Conservation (phyloP, 2,113 vertebrate species). For the Siphamia tubifer region DNA sequence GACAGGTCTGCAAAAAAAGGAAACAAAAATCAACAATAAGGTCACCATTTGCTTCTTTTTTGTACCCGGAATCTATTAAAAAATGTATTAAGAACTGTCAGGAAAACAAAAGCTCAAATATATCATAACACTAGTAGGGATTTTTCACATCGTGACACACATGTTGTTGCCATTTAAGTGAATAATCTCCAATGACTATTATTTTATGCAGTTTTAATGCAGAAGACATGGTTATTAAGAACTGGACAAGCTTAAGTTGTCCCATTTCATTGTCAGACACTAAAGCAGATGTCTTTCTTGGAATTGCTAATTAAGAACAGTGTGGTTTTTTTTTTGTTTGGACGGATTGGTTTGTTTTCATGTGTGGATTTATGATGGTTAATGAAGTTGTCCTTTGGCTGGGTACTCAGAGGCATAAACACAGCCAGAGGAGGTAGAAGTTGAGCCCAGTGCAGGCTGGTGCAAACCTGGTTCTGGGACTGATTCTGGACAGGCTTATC, state of each 20-base stretch:
- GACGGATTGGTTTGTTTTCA: conserved; percentile 19
- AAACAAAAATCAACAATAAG: neutral
- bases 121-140: neutral
- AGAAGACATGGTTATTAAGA: conserved; percentile 28
- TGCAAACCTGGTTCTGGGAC: conserved; percentile 10
- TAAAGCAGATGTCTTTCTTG: conserved; percentile 33
- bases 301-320: conserved; percentile 11
- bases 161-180: conserved; percentile 7
- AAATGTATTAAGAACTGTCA: neutral
- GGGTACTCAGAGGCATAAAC: conserved; percentile 54
- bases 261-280: conserved; percentile 13
- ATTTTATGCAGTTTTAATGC: conserved; percentile 3
- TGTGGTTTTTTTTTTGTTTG: conserved; percentile 44
- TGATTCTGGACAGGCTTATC: conserved; percentile 2
- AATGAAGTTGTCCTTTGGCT: conserved; percentile 40
- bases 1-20: conserved; percentile 83
- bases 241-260: conserved; percentile 27
- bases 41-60: neutral
- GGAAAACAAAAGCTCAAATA: neutral
- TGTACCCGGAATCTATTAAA: neutral
- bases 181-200: neutral
- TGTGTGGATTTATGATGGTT: conserved; percentile 27
- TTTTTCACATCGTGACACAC: neutral
- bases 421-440: conserved; percentile 11
- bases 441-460: neutral